phyloP scores from a whole-genome alignment of 2,888 invertebrate genomes.

The Acronicta leporina region DNA sequence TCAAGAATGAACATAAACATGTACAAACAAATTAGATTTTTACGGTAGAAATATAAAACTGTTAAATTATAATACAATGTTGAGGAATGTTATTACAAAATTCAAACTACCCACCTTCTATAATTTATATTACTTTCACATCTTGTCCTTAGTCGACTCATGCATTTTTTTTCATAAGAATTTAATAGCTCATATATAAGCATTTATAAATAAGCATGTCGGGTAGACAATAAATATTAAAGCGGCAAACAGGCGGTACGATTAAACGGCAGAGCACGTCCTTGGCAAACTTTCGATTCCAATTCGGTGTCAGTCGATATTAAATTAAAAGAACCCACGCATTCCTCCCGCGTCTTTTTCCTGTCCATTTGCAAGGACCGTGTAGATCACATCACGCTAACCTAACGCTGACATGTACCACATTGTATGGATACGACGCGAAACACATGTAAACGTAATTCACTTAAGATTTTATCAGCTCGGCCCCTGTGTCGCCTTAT shows the following conservation, averaged over 20 bases:
- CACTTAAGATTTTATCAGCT: conserved; percentile 48
- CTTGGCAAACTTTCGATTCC: conserved; percentile 86
- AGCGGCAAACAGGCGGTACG: conserved; percentile 68
- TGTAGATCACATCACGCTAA: conserved; percentile 85
- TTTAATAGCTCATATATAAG: conserved; percentile 70
- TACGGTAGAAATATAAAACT: conserved; percentile 11
- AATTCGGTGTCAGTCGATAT: conserved; percentile 88
- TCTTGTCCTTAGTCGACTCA: conserved; percentile 36
- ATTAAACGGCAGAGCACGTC: conserved; percentile 84
- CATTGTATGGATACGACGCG: conserved; percentile 68
- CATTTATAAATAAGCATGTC: conserved; percentile 66
- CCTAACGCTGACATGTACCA: conserved; percentile 63
- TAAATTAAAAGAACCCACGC: conserved; percentile 89
- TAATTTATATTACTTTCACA: conserved; percentile 6
- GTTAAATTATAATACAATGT: neutral
- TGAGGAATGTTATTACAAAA: conserved; percentile 10
- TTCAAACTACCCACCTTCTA: conserved; percentile 1
- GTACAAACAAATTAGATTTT: conserved; percentile 23
- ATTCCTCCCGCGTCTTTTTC: conserved; percentile 88
- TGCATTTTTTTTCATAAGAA: conserved; percentile 58
- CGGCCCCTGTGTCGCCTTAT: conserved; percentile 34
- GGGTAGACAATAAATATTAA: conserved; percentile 76
- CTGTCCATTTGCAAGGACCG: conserved; percentile 89
- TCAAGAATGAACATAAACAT: conserved; percentile 27
- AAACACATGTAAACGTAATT: conserved; percentile 52